These are phyloP conservation scores for Rhynchonycteris naso DNA, from an alignment of 2,797 vertebrate genomes.

Conservation along the genomic window DNA sequence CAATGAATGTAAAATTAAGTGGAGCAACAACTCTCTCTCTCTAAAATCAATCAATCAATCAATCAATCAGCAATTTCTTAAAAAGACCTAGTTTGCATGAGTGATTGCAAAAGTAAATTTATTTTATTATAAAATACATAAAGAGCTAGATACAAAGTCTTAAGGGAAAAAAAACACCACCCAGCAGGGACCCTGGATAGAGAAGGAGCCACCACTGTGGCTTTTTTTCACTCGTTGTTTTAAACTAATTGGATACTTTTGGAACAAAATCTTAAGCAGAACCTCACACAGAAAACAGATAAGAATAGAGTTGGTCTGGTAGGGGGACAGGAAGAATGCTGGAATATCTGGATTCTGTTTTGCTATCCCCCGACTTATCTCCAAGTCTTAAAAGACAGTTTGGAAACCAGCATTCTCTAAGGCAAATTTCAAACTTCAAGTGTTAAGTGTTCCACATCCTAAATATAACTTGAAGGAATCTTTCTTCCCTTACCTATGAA, in stretches of 20 bases:
- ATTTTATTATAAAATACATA: neutral
- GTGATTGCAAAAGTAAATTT: neutral
- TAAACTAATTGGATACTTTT: neutral
- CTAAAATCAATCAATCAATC: too few relatives aligned
- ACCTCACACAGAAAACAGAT: neutral
- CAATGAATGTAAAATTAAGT: too few relatives aligned
- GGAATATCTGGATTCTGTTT: neutral
- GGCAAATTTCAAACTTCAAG: neutral
- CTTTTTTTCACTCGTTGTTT: neutral
- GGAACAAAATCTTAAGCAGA: neutral
- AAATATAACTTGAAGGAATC: neutral
- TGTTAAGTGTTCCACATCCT: neutral
- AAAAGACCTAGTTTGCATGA: neutral
- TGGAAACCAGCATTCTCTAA: neutral
- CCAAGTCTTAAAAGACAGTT: neutral
- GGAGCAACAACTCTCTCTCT: too few relatives aligned
- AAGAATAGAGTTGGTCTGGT: neutral
- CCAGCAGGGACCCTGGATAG: neutral
- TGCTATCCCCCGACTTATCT: neutral
- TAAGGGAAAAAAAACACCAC: neutral
- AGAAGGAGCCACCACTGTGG: neutral
- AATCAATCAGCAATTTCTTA: too few relatives aligned
- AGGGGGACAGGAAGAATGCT: neutral
- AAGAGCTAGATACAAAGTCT: neutral
- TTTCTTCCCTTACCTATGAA: neutral